A percentile compares a stretch with the other conserved stretches of the same genome.
These are phyloP conservation scores for Panagrolaimus sp. DNA, from an alignment of 1,140 invertebrate species.

Conservation along the genomic window DNA sequence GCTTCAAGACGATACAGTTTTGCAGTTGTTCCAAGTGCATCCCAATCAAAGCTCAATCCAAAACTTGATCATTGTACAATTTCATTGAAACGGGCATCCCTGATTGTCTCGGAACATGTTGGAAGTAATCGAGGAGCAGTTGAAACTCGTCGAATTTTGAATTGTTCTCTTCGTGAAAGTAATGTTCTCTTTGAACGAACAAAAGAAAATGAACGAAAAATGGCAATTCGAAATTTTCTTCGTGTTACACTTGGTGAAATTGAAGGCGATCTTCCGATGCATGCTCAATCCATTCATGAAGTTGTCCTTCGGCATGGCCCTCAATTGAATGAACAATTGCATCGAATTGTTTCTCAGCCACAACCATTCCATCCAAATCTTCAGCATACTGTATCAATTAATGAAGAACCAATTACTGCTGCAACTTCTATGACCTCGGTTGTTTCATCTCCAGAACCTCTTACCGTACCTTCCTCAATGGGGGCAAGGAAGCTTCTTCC, in stretches of 20 bases:
- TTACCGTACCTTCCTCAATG: neutral
- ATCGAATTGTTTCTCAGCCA: conserved; percentile 37
- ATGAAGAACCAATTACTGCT: neutral
- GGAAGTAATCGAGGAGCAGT: conserved; percentile 16
- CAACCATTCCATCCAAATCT: conserved; percentile 21
- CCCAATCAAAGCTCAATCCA: neutral
- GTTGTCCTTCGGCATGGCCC: conserved; percentile 44
- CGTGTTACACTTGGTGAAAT: conserved; percentile 35
- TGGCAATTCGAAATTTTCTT: conserved; percentile 15
- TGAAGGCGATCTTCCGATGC: conserved; percentile 54
- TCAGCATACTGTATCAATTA: neutral
- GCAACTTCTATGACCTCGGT: neutral
- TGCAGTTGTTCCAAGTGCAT: neutral
- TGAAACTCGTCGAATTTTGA: conserved; percentile 50
- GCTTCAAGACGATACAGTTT: neutral
- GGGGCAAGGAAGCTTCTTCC: neutral
- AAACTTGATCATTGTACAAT: conserved; percentile 27
- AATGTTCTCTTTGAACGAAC: conserved; percentile 16
- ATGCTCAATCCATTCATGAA: conserved; percentile 53
- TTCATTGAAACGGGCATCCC: conserved; percentile 35
- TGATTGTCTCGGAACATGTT: conserved; percentile 42
- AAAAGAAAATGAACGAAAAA: neutral
- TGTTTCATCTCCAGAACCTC: neutral
- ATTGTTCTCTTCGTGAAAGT: conserved; percentile 38
- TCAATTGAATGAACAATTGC: conserved; percentile 44